Base-by-base conservation (phyloP, 2,113 vertebrate genomes). In the Podarcis muralis region DNA sequence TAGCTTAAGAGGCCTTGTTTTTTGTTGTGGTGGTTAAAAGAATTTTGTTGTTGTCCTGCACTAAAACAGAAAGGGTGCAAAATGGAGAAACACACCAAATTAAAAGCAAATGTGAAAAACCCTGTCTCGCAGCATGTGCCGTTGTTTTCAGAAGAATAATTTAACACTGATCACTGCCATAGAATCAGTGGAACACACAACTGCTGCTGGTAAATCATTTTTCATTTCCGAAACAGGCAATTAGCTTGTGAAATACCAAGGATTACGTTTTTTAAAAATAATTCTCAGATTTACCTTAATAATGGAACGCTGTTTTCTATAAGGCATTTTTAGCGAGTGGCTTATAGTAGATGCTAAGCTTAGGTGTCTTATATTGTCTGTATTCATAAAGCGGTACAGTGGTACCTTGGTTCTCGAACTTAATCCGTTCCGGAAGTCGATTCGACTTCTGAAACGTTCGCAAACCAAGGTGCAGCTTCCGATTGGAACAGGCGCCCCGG, bases 61-160 rank as follows among this genome's bases (percentile, higher is more conserved):
- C 15, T 30, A 15, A 71, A 84, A 53, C 7, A 57, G 6, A 8
- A 32, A 9, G 48, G 32, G 53, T 59, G 40, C 37, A 86, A 57
- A 74, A 74, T 12, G 48, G 48, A 48, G 48, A 48, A 48, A 81
- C 59, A 35, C 6, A 83, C 48, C 7, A 71, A n/a, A 71, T 13
- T 25, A 83, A 77, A 72, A 65, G 22, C 12, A 37, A 15, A 30
- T 12, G 16, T 40, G 65, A 16, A 85, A 62, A 37, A 76, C n/a
- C 20, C 80, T 48, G 16, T 95, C 95, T 62, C 35, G 90, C 94
- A 94, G 88, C 92, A 93, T 87, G 94, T 91, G 93, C 92, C 93
- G 90, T 95, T 92, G 93, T 94, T 94, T 95, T 96, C 94, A 96
- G 95, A 23, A 95, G 93, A 97, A 96, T 88, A 94, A 95, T 93